Conservation (phyloP, 2,888 invertebrate genomes). For the Caenorhabditis macrosperma region DNA sequence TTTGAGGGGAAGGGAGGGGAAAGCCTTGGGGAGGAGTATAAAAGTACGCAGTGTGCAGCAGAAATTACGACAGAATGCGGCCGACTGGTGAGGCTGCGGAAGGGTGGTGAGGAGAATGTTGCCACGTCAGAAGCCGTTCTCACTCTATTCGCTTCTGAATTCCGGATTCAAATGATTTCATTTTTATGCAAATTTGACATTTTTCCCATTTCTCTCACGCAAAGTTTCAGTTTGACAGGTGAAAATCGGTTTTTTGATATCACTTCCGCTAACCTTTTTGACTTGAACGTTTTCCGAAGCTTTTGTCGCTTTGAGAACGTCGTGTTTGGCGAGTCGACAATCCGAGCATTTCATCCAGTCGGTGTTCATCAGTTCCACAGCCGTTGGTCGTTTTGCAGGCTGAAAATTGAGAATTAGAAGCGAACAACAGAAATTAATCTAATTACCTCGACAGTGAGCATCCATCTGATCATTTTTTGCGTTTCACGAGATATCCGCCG, state of each 20-base stretch:
- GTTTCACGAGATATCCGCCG: constrained; percentile 52
- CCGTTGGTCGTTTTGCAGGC: constrained; percentile 40
- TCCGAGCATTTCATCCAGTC: constrained; percentile 58
- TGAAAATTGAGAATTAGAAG: no score
- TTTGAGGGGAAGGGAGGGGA: background rate
- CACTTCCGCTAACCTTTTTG: background rate
- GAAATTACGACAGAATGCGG: constrained; percentile 26
- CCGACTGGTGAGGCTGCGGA: background rate
- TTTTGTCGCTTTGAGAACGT: constrained; percentile 10
- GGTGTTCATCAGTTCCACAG: constrained; percentile 33
- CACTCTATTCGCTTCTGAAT: constrained; percentile 15
- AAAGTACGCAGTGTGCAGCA: constrained; percentile 7
- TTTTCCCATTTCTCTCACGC: no score
- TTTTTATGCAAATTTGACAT: background rate
- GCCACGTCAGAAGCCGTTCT: constrained; percentile 28
- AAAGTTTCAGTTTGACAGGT: no score
- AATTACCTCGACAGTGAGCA: constrained; percentile 64
- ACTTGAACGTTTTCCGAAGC: background rate
- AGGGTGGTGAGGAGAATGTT: background rate
- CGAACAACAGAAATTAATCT: no score
- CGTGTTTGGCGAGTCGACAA: constrained; percentile 36
- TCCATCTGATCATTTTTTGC: constrained; percentile 56
- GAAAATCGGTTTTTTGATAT: background rate
- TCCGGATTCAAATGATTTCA: background rate
- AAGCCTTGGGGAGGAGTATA: background rate